Base-by-base conservation (phyloP, 2,113 vertebrate species). In the Labeo catla region DNA sequence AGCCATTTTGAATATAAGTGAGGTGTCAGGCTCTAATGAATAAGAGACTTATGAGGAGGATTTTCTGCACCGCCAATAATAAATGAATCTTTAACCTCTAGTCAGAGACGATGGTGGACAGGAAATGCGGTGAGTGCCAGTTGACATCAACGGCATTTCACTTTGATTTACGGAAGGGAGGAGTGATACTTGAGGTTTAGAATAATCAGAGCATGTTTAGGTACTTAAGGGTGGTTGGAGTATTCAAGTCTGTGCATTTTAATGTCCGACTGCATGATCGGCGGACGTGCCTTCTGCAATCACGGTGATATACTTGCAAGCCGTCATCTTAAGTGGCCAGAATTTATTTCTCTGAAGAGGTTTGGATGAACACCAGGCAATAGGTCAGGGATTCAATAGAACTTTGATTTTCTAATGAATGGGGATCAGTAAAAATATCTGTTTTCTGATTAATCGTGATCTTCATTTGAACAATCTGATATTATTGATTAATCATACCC, bases 21-120 rank as follows among this genome's bases (percentile, higher is more conserved):
- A 91, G 87, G 92, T 91, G 91, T 91, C 91, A 88, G n/a, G 76
- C 78, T 86, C 87, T 88, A 90, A 90, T 88, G 88, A 93, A 89
- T 88, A 85, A 89, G 86, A 84, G 91, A 91, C 89, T 90, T 90
- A 91, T 93, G 90, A 89, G 36, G 34, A 86, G 81, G 68, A 89
- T 90, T 89, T 87, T 90, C 80, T 88, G 23, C 81, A 82, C 84
- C 59, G 85, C 88, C 73, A 81, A 78, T 90, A 91, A 92, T 92
- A 89, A 93, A 89, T 84, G 28, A 83, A 84, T 78, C 85, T 89
- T 93, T 87, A 93, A 91, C 90, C 73, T 76, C 76, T 23, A 85
- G 83, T 21, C 86, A 88, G 84, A 45, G 23, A 47, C 6, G 86
- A 83, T 65, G 81, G 84, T 87, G 74, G 74, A 87, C 87, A 87